phyloP scores from a whole-genome alignment of 2,888 invertebrate genomes.

The Cheilosia impressa region DNA sequence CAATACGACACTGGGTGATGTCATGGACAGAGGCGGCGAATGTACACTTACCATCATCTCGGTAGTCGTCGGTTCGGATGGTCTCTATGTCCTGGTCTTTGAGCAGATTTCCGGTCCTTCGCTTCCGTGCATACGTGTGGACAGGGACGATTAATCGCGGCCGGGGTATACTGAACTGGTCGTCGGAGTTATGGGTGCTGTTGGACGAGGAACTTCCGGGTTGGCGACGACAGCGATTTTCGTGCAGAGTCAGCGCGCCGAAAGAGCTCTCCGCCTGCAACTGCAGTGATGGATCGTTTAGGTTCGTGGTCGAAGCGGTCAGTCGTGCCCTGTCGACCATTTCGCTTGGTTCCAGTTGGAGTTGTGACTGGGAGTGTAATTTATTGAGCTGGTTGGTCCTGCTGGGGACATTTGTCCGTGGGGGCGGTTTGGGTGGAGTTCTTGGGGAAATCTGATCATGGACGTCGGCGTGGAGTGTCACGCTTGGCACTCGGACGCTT shows the following conservation, averaged over 20 bases:
- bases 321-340: conserved; percentile 52
- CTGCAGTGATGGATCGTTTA: conserved; percentile 68
- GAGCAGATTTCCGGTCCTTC: conserved; percentile 91
- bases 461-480: conserved; percentile 44
- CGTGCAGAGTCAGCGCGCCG: conserved; percentile 57
- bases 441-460: conserved; percentile 51
- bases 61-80: conserved; percentile 63
- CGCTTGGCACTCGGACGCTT: conserved; percentile 77
- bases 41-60: conserved; percentile 61
- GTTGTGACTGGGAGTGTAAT: conserved; percentile 67
- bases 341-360: conserved; percentile 64
- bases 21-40: conserved; percentile 46
- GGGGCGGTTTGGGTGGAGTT: conserved; percentile 74
- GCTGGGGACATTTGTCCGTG: conserved; percentile 61
- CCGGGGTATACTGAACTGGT: conserved; percentile 92
- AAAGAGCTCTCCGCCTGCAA: conserved; percentile 63
- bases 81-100: conserved; percentile 80
- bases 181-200: conserved; percentile 83
- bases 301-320: conserved; percentile 72
- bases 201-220: conserved; percentile 77
- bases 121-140: conserved; percentile 92
- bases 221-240: conserved; percentile 75
- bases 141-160: conserved; percentile 94
- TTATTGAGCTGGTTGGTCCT: conserved; percentile 58
- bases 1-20: conserved; percentile 52